Base-by-base conservation (phyloP, 2,113 vertebrate genomes). In the Vimba vimba region DNA sequence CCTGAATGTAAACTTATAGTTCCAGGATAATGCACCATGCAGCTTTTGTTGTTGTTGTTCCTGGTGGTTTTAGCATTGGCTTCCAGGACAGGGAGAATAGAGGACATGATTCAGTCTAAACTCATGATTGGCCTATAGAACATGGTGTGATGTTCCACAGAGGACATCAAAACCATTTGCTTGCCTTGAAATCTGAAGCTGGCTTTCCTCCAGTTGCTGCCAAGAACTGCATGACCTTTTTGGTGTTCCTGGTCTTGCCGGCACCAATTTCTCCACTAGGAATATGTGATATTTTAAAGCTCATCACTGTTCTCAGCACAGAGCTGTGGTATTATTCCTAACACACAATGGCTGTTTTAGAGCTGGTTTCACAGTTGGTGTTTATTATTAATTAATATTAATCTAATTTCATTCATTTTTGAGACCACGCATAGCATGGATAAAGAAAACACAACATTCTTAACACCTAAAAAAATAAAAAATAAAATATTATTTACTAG, bases 161-260 rank as follows among this genome's bases (percentile, higher is more conserved):
- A 80, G 74, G 43, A 55, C n/a, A 82, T 69, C 76, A 25, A 68
- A 68, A 30, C 80, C 19, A 47, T 74, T 84, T 19, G 0, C 73
- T 66, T 82, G 94, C 95, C 95, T 96, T 96, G 39, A 88, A 94
- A 59, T 94, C 88, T 0, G 71, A 82, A 23, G 93, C 92, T 91
- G 93, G 94, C 88, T 97, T 97, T 86, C 94, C 95, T 0, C 95
- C 94, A 13, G 94, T 93, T 43, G 96, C 95, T 12, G 96, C 95
- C 4, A 97, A 98, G 90, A 97, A 97, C 77, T 97, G 96, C 92
- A 97, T 97, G 86, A 97, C 96, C 83, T 97, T 95, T 87, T 97
- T 97, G 1, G 95, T 97, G 94, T 97, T 97, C 83, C 96, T 96
- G 77, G 96, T 97, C 93, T 97, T 97, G 85, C 96, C 95, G 0